Evolutionary conservation across 2,888 invertebrate species (phyloP).

Genomic region (Mythimna pallens): DNA sequence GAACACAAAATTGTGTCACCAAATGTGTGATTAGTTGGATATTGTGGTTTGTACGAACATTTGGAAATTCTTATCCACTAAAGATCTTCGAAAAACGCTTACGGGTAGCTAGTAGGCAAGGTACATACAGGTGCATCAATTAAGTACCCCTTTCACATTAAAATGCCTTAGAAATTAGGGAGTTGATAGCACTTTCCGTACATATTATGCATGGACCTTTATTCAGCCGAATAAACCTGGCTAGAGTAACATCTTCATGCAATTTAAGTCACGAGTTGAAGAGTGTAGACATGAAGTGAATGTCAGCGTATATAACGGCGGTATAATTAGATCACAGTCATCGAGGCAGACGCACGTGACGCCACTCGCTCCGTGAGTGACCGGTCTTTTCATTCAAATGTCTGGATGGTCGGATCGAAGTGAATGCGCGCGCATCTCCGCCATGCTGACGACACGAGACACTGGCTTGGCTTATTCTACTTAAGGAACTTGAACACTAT

Average conservation of each 20-base stretch:
- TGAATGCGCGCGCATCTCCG: constrained; percentile 84
- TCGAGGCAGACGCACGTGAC: constrained; percentile 68
- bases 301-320: constrained; percentile 29
- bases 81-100: not conserved
- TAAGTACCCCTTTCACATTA: too few species aligned
- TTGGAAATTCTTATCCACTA: not conserved
- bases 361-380: constrained; percentile 74
- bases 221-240: constrained; percentile 12
- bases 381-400: constrained; percentile 84
- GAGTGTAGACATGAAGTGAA: constrained; percentile 31
- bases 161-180: too few species aligned
- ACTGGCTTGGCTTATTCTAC: constrained; percentile 65
- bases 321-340: constrained; percentile 50
- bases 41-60: not conserved
- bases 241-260: not conserved
- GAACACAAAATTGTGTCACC: constrained; percentile 21
- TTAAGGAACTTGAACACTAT: constrained; percentile 63
- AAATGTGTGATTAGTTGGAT: constrained; percentile 2
- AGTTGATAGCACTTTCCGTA: too few species aligned
- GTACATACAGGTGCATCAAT: too few species aligned
- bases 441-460: constrained; percentile 67
- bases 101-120: not conserved
- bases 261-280: constrained; percentile 31
- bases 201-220: not conserved
- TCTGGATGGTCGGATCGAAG: constrained; percentile 82